Base-by-base conservation (phyloP, 2,888 invertebrate species). In the Monopis laevigella region DNA sequence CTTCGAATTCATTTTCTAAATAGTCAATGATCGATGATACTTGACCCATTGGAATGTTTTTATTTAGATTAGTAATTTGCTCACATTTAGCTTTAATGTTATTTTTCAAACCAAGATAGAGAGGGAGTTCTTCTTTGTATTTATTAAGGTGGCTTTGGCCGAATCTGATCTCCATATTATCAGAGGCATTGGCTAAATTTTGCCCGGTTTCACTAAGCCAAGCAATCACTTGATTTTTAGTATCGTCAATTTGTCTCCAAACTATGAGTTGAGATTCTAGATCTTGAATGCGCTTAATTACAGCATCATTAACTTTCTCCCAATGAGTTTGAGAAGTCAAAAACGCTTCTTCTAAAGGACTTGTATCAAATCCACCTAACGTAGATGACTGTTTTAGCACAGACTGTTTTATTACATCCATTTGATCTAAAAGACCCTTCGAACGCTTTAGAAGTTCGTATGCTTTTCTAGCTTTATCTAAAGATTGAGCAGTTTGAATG, bases 231-330 rank as follows among this genome's bases (percentile, higher is more conserved):
- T 93, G 93, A 47, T 89, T 89, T 59, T 92, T 93, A 0, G 89
- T 87, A 44, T 92, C 92, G 51, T 93, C 91, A 24, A 97, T 90
- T 63, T 96, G 94, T 54, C 93, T 90, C 95, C 96, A 96, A 40
- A 96, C 89, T n/a, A 92, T 88, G 0, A 90, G 83, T 66, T 96
- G 94, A 0, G 93, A 91, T 69, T 97, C 96, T 39, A 90, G 85
- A 41, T 88, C 87, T 62, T 93, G 92, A 14, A 88, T 86, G 50
- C 87, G 84, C 49, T 88, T 89, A 4, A 88, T 83, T 2, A 91
- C 84, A 36, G 85, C 84, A 46, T 90, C 88, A 52, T 89, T 88
- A 1, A 85, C 80, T 48, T 86, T 85, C 45, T 89, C 88, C 86
- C 90, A 92, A 12, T 83, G 82, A 16, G 84, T 82, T 46, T 88